phyloP scores from a whole-genome alignment of 2,113 vertebrate species.

The Lynx canadensis region DNA sequence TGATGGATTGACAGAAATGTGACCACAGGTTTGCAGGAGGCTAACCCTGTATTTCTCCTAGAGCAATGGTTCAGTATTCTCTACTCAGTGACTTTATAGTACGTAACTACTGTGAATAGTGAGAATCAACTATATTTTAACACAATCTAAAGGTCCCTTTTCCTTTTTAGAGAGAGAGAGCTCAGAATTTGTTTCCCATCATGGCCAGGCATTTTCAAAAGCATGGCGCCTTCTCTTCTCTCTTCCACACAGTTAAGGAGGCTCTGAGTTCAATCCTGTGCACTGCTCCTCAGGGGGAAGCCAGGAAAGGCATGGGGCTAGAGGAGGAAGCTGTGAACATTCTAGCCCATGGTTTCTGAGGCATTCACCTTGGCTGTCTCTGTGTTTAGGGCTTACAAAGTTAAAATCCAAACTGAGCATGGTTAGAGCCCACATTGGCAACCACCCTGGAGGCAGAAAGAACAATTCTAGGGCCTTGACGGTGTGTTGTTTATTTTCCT shows the following conservation, averaged over 20 bases:
- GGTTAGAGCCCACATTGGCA: background rate
- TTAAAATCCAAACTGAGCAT: background rate
- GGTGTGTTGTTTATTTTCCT: background rate
- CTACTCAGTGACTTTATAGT: background rate
- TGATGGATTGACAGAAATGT: background rate
- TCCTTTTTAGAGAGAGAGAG: background rate
- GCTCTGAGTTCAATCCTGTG: background rate
- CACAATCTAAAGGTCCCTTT: background rate
- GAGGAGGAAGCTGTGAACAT: background rate
- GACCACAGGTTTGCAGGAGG: background rate
- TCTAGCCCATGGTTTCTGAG: background rate
- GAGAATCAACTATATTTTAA: background rate
- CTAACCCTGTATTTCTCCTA: background rate
- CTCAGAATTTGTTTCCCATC: background rate
- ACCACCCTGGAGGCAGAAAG: background rate
- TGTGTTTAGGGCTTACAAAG: background rate
- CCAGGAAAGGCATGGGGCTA: background rate
- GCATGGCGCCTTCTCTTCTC: background rate
- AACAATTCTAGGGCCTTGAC: background rate
- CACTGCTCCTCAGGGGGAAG: background rate
- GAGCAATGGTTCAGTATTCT: background rate
- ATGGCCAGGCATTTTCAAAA: background rate
- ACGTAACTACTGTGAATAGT: background rate
- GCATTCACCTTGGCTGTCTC: background rate
- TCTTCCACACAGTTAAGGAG: background rate